phyloP scores from a whole-genome alignment of 2,113 vertebrate species.

The Australoheros scitulus region DNA sequence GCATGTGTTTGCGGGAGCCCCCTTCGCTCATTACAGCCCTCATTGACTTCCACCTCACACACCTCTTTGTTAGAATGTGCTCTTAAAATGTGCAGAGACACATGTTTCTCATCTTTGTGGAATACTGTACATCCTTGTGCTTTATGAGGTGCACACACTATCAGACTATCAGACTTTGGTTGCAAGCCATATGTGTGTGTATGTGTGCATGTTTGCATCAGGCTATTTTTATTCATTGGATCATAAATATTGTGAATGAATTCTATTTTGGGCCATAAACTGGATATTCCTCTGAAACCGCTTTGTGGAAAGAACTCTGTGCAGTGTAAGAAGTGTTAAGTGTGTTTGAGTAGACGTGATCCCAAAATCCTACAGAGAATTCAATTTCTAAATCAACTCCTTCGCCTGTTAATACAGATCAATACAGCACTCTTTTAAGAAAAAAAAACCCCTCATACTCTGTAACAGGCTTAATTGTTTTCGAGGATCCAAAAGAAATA shows the following conservation, averaged over 20 bases:
- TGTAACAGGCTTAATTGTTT: background rate
- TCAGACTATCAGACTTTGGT: background rate
- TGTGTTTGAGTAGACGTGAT: background rate
- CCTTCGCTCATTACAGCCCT: constrained; percentile 5
- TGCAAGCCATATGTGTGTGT: background rate
- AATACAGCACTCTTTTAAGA: background rate
- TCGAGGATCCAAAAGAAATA: background rate
- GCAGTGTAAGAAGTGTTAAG: background rate
- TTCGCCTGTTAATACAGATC: background rate
- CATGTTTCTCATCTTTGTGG: constrained; percentile 2
- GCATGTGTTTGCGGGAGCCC: constrained; percentile 9
- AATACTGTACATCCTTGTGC: constrained; percentile 1
- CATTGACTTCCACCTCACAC: constrained; percentile 12
- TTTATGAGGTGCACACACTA: background rate
- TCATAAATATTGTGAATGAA: background rate
- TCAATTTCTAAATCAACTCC: background rate
- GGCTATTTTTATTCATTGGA: constrained; percentile 17
- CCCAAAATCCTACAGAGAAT: background rate
- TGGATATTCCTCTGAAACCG: constrained; percentile 9
- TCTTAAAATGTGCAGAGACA: constrained; percentile 11
- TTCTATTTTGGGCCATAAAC: constrained; percentile 5
- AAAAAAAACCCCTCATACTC: background rate
- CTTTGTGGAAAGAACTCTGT: background rate
- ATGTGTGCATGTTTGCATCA: background rate
- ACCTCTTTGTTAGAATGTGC: constrained; percentile 44